Conservation (phyloP, 2,113 vertebrate species). For the Hippopotamus amphibius region DNA sequence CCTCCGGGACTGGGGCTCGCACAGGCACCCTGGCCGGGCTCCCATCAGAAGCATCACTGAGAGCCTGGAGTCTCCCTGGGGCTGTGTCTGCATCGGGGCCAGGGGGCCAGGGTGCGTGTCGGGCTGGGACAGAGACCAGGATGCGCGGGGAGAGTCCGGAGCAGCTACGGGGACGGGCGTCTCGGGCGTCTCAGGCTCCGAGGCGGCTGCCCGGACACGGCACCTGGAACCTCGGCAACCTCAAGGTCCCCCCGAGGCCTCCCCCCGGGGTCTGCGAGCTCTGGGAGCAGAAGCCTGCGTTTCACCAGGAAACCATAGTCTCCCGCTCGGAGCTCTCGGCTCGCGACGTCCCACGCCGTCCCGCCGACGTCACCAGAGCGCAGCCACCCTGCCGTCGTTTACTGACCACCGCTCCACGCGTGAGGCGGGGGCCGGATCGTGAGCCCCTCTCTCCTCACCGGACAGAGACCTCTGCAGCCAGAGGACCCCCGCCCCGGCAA, state of each 20-base stretch:
- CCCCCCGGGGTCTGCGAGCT: neutral
- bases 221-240: neutral
- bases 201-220: neutral
- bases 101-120: neutral
- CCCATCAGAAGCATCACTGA: neutral
- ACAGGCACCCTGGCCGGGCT: neutral
- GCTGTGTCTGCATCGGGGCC: neutral
- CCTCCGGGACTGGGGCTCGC: neutral
- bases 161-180: neutral
- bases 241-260: neutral
- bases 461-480: neutral
- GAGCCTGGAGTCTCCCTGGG: neutral
- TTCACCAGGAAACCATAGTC: neutral
- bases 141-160: accelerated
- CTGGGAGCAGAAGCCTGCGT: neutral
- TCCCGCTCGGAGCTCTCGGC: neutral
- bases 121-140: neutral
- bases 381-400: neutral
- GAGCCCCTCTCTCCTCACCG: accelerated
- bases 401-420: neutral
- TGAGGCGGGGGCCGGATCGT: neutral
- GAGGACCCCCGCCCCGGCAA: no score
- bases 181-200: neutral
- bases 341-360: neutral
- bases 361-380: neutral